Conservation (phyloP, 2,113 vertebrate genomes). For the Ictidomys tridecemlineatus region DNA sequence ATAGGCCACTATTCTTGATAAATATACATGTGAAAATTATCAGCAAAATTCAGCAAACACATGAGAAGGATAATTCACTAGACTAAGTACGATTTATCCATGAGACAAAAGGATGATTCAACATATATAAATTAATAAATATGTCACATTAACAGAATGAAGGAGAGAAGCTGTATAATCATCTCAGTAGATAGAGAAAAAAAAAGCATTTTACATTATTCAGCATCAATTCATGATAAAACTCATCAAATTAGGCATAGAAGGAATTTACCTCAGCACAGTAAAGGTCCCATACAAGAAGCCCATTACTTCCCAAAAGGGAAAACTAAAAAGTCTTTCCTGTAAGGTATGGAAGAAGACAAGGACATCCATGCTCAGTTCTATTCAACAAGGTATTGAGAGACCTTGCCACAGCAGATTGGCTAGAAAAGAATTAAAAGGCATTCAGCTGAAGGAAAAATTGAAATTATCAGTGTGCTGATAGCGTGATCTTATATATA, state of each 20-base stretch:
- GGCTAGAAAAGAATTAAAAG: not conserved
- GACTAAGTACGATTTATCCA: too few relatives aligned
- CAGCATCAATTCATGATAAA: too few relatives aligned
- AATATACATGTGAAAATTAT: too few relatives aligned
- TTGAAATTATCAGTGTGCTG: not conserved
- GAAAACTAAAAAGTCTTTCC: not conserved
- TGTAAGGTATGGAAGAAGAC: not conserved
- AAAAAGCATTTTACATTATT: too few relatives aligned
- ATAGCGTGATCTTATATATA: not conserved
- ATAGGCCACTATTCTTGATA: too few relatives aligned
- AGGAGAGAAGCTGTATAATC: not conserved
- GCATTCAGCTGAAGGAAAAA: not conserved
- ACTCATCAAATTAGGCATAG: too few relatives aligned
- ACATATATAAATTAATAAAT: too few relatives aligned
- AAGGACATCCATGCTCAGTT: not conserved
- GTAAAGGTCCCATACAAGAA: too few relatives aligned
- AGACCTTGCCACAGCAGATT: not conserved
- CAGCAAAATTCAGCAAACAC: too few relatives aligned
- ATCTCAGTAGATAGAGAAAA: not conserved
- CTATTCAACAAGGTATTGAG: not conserved
- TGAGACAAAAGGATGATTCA: too few relatives aligned
- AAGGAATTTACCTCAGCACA: too few relatives aligned
- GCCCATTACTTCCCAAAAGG: not conserved
- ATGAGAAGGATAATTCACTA: too few relatives aligned
- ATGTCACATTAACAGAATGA: not conserved